Evolutionary conservation across 2,113 vertebrate species (phyloP), one percentile per base, ranked within the genome.

Genomic region (Rhegmatorhina hoffmannsi): DNA sequence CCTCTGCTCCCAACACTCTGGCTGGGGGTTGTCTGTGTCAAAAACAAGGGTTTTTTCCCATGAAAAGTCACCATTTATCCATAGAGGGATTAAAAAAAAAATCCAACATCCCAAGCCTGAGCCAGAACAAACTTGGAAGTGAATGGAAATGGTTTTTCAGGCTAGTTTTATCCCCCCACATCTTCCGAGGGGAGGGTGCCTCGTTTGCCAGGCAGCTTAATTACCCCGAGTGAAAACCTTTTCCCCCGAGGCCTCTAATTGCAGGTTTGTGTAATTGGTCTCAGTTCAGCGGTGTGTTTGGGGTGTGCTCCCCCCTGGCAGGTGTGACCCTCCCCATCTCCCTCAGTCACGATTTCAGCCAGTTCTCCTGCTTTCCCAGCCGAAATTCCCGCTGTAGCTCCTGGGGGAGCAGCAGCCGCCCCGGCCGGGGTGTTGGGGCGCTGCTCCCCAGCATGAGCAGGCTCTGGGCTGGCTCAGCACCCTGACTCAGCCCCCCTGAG

Each of bases 321-420:
- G 74, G 29, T 82, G 63, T 13, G 60, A 78, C 69, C 63, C 49
- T 23, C 33, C 23, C 25, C 5, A 1, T 4, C 9, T 17, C 43
- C 31, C 58, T 33, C 50, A 4, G 29, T 11, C 3, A 0, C 16
- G 0, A 0, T 24, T 5, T 13, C 26, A 74, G 33, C 64, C 5
- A 0, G 0, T 56, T 24, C 38, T 34, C 9, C 13, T 0, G 3
- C 2, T 8, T 77, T 63, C 50, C 20, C 6, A 4, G 52, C 58
- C 58, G 0, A 8, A 6, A 3, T 8, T 7, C 6, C 7, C 1
- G 0, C 11, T 0, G 0, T 3, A 25, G 58, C 33, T 60, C 44
- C 72, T 33, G 0, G 3, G 34, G 31, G 10, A 69, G 20, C 9
- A 52, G 36, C 36, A 49, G 83, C 75, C 63, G 43, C 34, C 38